A percentile compares a stretch with the other conserved stretches of the same genome.
Evolutionary conservation across 2,888 invertebrate species (phyloP).

Genomic region (Hipparchia semele): DNA sequence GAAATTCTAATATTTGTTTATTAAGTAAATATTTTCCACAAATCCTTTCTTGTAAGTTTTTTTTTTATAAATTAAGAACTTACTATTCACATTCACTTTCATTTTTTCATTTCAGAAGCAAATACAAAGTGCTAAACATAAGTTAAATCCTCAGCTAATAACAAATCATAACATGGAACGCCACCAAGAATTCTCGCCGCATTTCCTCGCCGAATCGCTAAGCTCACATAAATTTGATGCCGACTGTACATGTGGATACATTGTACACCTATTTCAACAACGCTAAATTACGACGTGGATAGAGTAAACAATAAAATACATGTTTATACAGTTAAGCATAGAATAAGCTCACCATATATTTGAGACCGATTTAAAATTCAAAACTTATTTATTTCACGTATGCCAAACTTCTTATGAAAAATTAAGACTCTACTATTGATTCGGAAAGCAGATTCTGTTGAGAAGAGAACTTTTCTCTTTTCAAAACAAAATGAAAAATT

Average conservation of each 20-base stretch:
- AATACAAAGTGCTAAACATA: background rate
- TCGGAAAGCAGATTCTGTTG: too few species aligned
- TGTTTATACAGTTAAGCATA: background rate
- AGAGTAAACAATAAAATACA: conserved; percentile 12
- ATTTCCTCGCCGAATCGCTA: conserved; percentile 15
- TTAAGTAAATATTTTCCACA: too few species aligned
- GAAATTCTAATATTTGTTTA: too few species aligned
- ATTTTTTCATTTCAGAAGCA: background rate
- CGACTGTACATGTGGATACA: conserved; percentile 15
- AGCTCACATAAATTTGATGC: conserved; percentile 15
- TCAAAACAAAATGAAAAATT: too few species aligned
- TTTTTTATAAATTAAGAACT: too few species aligned
- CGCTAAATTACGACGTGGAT: conserved; percentile 14
- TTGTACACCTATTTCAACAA: conserved; percentile 16
- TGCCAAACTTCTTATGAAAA: too few species aligned
- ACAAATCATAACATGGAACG: conserved; percentile 15
- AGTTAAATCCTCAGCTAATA: conserved; percentile 3
- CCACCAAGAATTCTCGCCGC: conserved; percentile 18
- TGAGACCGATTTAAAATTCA: background rate
- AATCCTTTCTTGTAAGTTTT: too few species aligned
- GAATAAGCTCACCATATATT: background rate
- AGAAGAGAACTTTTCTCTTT: too few species aligned
- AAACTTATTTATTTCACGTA: too few species aligned
- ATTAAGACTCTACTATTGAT: too few species aligned
- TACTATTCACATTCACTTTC: too few species aligned